Evolutionary conservation across 2,113 vertebrate genomes (phyloP), one percentile per base, ranked within the genome.

Genomic region (Tinamus guttatus): DNA sequence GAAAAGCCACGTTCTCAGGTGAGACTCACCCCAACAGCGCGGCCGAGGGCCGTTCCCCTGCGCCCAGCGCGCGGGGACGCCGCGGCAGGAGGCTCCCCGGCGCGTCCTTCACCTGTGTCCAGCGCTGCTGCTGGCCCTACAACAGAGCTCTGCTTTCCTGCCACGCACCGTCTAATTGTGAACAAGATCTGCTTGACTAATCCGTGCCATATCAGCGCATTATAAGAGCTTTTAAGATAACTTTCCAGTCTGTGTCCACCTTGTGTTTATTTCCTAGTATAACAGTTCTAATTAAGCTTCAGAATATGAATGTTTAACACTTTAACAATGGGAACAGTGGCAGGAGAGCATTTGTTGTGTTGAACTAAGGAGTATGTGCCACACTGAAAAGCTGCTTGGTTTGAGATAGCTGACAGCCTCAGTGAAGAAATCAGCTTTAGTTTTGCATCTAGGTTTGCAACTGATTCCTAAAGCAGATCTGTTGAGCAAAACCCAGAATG

Each of bases 211-310:
- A 87, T 9, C 34, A 81, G 60, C 43, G 54, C 67, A 90, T 70
- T 89, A 64, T 16, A 52, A 58, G 38, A 77, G 58, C 81, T 49
- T 49, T 49, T 49, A 78, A 56, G 80, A 17, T 51, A 76, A 40
- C 45, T n/a, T 89, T 62, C 25, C 63, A 63, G 71, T 62, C 69
- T 77, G 63, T 47, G 89, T 32, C 45, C 4, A 9, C 64, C 60
- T 81, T 16, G 5, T 47, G 43, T 43, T 94, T 85, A 90, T 62
- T 74, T 87, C 81, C 82, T 73, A 47, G 43, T 87, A 4, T n/a
- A 81, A 68, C 24, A 67, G 43, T 69, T 91, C 81, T 70, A 81
- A 92, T 91, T 79, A 85, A 78, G 30, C n/a, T 85, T 69, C 43
- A 83, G 60, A 19, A 56, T 41, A n/a, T 19, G 45, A 85, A 51